phyloP scores from a whole-genome alignment of 2,113 vertebrate species.

The Gallinago paraguaiae region DNA sequence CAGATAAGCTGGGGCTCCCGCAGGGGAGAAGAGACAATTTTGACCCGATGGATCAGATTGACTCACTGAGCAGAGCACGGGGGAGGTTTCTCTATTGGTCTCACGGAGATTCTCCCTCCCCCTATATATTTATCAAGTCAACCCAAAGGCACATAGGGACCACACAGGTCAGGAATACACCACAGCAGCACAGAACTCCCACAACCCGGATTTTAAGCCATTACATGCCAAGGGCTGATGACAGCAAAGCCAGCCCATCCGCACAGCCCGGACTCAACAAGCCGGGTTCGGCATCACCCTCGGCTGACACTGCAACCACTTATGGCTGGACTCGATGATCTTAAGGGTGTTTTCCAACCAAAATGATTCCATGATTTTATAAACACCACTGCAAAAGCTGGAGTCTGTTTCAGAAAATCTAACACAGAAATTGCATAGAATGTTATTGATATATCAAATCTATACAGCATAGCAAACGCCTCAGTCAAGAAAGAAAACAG shows the following conservation, averaged over 20 bases:
- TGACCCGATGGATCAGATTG: rapidly evolving
- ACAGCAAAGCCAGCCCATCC: not conserved
- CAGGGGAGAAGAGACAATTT: not conserved
- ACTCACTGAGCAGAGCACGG: rapidly evolving
- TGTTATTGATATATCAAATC: not conserved
- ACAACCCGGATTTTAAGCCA: not conserved
- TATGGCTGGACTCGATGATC: rapidly evolving
- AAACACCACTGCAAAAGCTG: not conserved
- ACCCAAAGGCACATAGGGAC: rapidly evolving
- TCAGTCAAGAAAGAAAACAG: not conserved
- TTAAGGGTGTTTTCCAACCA: not conserved
- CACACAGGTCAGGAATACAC: not conserved
- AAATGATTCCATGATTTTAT: not conserved
- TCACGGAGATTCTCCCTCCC: not conserved
- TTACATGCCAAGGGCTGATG: rapidly evolving
- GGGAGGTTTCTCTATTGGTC: not conserved
- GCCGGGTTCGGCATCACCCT: not conserved
- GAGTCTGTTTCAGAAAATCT: not conserved
- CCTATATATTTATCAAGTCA: not conserved
- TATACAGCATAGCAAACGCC: not conserved
- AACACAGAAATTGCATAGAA: not conserved
- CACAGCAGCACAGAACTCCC: not conserved
- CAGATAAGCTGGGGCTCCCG: rapidly evolving
- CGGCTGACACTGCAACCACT: not conserved
- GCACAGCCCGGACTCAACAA: rapidly evolving